Conservation (phyloP, 2,888 invertebrate species). For the Bhutanitis thaidina region DNA sequence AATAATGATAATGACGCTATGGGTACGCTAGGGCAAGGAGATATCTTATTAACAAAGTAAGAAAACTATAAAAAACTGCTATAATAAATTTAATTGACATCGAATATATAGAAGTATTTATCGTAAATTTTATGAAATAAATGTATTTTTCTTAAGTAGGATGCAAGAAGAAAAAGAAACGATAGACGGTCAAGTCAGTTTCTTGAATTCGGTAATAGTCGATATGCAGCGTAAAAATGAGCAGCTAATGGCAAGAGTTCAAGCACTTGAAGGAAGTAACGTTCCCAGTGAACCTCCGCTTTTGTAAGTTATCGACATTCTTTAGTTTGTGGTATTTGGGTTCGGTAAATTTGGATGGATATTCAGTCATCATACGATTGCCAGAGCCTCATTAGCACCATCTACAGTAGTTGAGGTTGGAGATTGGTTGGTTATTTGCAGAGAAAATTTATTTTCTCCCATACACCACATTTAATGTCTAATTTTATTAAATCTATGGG, state of each 20-base stretch:
- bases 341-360: no score
- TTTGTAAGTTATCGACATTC: slow-evolving; percentile 43
- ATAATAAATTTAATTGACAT: no score
- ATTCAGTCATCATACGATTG: no score
- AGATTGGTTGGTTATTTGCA: no score
- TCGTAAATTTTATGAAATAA: no score
- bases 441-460: no score
- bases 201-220: slow-evolving; percentile 97
- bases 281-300: slow-evolving; percentile 42
- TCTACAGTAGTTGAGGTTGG: no score
- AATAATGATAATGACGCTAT: slow-evolving; percentile 65
- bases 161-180: slow-evolving; percentile 81
- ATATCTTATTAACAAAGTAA: slow-evolving; percentile 50
- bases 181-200: slow-evolving; percentile 88
- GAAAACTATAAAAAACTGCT: slow-evolving; percentile 21
- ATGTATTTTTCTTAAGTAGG: slow-evolving; percentile 29
- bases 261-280: slow-evolving; percentile 86
- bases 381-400: no score
- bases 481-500: no score
- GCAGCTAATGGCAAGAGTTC: slow-evolving; percentile 87
- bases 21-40: slow-evolving; percentile 57
- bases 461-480: no score
- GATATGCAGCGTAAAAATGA: slow-evolving; percentile 97
- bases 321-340: not conserved
- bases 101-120: no score